phyloP scores from a whole-genome alignment of 2,113 vertebrate genomes.

The Xiphias gladius region DNA sequence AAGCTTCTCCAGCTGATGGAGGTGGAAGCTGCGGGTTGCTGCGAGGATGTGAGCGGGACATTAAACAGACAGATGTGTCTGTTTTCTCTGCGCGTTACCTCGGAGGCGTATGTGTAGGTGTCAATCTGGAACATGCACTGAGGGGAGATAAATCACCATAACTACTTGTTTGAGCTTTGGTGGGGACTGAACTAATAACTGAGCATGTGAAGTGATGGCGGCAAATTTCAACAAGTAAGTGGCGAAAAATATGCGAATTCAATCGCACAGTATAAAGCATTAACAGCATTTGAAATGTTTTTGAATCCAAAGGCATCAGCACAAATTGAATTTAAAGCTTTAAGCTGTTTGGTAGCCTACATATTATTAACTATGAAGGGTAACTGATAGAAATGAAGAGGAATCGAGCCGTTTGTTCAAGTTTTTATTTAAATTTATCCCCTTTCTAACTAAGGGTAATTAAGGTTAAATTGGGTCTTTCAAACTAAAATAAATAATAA shows the following conservation, averaged over 20 bases:
- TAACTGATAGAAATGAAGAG: background rate
- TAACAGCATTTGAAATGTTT: background rate
- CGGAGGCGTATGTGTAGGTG: background rate
- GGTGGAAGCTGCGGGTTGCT: background rate
- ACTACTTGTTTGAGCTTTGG: background rate
- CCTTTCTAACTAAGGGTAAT: background rate
- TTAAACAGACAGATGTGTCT: too few species aligned
- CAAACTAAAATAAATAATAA: background rate
- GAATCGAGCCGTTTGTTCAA: too few species aligned
- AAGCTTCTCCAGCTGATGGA: constrained; percentile 23
- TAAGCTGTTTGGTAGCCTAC: background rate
- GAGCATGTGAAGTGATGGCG: background rate
- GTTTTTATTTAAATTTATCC: background rate
- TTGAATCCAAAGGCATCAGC: background rate
- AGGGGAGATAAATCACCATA: background rate
- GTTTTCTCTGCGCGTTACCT: too few species aligned
- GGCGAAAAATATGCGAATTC: background rate
- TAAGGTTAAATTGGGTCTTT: background rate
- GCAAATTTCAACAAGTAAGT: background rate
- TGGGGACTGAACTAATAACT: background rate
- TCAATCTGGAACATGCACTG: background rate
- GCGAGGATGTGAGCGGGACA: background rate
- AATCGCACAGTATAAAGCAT: too few species aligned
- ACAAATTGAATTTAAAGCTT: background rate
- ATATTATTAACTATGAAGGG: too few species aligned